A percentile compares a stretch with the other conserved stretches of the same genome.
These are phyloP conservation scores for Cebidichthys violaceus DNA, from an alignment of 2,113 vertebrate species.

Conservation along the genomic window DNA sequence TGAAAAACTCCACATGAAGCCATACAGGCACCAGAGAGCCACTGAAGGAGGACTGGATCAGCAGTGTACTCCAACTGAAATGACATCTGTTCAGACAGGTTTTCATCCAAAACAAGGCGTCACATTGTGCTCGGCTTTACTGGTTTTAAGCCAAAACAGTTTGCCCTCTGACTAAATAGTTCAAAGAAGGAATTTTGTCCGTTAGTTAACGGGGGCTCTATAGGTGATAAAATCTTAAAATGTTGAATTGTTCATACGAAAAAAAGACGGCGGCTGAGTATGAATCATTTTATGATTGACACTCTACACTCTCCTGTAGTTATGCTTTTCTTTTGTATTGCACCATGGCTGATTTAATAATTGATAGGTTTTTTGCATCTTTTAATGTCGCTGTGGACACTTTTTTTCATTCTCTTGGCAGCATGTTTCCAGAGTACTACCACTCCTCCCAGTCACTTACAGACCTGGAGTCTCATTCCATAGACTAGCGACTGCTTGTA, in stretches of 20 bases:
- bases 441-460: constrained; percentile 41
- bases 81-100: constrained; percentile 29
- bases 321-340: background rate
- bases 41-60: constrained; percentile 48
- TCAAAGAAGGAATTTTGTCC: background rate
- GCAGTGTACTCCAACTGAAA: constrained; percentile 56
- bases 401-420: constrained; percentile 33
- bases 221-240: background rate
- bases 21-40: constrained; percentile 19
- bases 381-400: constrained; percentile 8
- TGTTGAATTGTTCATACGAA: background rate
- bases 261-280: background rate
- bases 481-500: background rate
- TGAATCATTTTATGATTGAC: constrained; percentile 1
- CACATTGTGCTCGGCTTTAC: background rate
- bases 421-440: constrained; percentile 29
- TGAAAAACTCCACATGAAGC: constrained; percentile 35
- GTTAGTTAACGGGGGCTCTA: background rate
- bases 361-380: background rate
- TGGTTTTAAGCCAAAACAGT: background rate
- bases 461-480: constrained; percentile 27
- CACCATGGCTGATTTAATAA: constrained; percentile 5
- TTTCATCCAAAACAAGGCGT: background rate
- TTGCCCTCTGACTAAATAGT: background rate
- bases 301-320: background rate